Conservation (phyloP, 2,113 vertebrate species). For the Chamaea fasciata region DNA sequence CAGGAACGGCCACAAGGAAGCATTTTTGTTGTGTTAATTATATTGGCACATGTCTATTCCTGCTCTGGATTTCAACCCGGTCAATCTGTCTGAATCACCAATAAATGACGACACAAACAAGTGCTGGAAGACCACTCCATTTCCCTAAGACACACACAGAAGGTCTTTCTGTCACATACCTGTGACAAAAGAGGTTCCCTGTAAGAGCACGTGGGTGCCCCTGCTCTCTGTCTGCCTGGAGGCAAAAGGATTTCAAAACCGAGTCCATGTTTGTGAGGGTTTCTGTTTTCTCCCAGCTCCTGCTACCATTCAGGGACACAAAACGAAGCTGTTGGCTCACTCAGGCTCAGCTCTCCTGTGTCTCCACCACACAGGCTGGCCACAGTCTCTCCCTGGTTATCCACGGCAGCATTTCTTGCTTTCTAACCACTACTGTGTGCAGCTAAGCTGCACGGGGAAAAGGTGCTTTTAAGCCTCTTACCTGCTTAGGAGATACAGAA, state of each 20-base stretch:
- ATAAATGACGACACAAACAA: background rate
- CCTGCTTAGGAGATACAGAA: background rate
- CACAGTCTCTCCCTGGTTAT: background rate
- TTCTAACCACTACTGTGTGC: background rate
- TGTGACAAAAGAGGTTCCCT: background rate
- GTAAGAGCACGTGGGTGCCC: background rate
- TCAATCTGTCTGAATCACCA: background rate
- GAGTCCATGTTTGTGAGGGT: background rate
- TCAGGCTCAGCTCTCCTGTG: background rate
- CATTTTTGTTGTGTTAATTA: background rate
- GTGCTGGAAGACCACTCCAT: background rate
- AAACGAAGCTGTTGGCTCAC: background rate
- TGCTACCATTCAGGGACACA: background rate
- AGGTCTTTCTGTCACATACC: accelerated
- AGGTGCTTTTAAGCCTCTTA: background rate
- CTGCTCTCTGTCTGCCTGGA: background rate
- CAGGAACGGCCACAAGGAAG: background rate
- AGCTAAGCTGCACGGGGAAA: background rate
- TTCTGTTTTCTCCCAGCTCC: background rate
- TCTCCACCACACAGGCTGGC: background rate
- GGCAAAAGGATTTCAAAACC: background rate
- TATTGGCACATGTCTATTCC: background rate
- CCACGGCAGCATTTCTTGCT: background rate
- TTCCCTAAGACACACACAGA: background rate
- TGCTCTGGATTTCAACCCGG: background rate